Evolutionary conservation across 2,113 vertebrate species (phyloP).

Genomic region (Odocoileus hemionus): DNA sequence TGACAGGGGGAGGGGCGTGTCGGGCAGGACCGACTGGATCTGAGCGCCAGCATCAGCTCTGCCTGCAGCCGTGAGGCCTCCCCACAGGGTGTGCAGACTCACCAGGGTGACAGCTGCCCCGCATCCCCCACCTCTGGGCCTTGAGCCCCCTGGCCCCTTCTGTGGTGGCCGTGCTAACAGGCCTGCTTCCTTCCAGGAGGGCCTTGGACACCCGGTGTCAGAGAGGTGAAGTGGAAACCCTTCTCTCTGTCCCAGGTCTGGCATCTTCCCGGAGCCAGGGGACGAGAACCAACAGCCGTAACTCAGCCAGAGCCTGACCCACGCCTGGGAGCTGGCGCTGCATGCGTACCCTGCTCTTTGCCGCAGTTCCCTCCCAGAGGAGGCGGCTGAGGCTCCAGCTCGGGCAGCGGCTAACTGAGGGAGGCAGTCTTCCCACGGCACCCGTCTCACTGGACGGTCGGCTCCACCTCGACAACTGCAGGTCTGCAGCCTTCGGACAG

Average conservation of each 20-base stretch:
- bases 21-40: accelerated
- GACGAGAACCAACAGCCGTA: accelerated
- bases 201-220: neutral
- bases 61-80: neutral
- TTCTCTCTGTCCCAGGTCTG: accelerated
- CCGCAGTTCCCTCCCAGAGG: neutral
- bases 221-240: neutral
- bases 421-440: neutral
- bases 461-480: neutral
- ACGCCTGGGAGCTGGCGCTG: accelerated
- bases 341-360: accelerated
- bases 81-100: accelerated
- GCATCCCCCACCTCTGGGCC: neutral
- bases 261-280: neutral
- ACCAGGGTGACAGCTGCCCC: accelerated
- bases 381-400: no score
- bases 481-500: neutral
- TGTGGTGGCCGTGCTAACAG: neutral
- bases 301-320: neutral
- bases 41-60: neutral
- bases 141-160: neutral
- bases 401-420: accelerated
- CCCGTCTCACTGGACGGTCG: accelerated
- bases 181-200: neutral
- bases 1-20: neutral